Evolutionary conservation across 2,113 vertebrate genomes (phyloP).

Genomic region (Colistium nudipinnis): DNA sequence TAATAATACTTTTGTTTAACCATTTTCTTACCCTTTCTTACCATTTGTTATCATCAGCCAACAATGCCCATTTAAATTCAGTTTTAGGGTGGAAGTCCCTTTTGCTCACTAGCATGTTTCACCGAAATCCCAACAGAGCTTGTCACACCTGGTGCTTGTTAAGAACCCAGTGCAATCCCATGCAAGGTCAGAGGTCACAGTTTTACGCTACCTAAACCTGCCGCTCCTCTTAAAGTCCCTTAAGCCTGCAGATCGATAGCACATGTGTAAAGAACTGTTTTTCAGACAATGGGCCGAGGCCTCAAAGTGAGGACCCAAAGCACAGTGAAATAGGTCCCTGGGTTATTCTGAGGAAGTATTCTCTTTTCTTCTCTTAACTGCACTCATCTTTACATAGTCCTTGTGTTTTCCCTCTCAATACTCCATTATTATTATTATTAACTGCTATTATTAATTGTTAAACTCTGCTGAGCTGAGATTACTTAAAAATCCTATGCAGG

Average conservation of each 20-base stretch:
- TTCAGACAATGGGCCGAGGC: conserved; percentile 32
- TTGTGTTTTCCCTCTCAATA: not conserved
- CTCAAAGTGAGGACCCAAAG: conserved; percentile 16
- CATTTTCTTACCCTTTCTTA: not conserved
- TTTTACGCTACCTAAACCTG: conserved; percentile 72
- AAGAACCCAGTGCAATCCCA: conserved; percentile 48
- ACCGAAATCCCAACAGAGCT: conserved; percentile 32
- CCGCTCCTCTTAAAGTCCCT: conserved; percentile 52
- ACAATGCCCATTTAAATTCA: conserved; percentile 3
- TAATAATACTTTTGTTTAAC: too few relatives aligned
- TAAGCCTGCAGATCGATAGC: conserved; percentile 63
- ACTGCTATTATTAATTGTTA: too few relatives aligned
- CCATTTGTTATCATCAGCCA: not conserved
- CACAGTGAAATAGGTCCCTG: conserved; percentile 15
- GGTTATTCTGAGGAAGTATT: conserved; percentile 27
- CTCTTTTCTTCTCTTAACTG: not conserved
- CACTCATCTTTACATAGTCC: not conserved
- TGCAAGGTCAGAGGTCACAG: conserved; percentile 51
- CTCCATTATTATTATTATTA: not conserved
- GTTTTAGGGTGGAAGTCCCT: conserved; percentile 36
- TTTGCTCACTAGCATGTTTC: conserved; percentile 38
- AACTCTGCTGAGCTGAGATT: not conserved
- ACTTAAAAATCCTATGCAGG: not conserved
- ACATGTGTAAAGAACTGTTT: conserved; percentile 54
- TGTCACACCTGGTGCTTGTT: conserved; percentile 69